These are phyloP conservation scores for Tiaroga cobitis DNA, from an alignment of 2,797 vertebrate species.

Conservation along the genomic window DNA sequence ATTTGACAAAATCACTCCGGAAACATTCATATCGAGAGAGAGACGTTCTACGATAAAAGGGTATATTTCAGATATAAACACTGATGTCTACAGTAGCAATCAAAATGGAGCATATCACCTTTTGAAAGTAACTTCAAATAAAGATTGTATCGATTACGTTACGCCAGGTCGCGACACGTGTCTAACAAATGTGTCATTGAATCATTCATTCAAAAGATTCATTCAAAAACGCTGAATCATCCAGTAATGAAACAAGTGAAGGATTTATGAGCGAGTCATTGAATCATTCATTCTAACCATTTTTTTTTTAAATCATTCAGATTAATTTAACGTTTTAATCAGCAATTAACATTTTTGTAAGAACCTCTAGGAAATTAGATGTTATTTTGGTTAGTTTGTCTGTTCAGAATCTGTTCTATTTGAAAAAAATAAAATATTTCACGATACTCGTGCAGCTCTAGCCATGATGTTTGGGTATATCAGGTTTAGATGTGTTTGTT, in stretches of 20 bases:
- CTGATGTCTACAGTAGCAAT: not conserved
- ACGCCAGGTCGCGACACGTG: too few species aligned
- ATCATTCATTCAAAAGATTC: too few species aligned
- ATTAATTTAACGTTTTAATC: not conserved
- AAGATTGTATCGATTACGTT: not conserved
- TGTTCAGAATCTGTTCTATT: not conserved
- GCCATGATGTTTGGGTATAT: too few species aligned
- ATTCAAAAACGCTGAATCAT: too few species aligned
- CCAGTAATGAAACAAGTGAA: too few species aligned
- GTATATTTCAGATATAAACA: not conserved
- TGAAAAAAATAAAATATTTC: fast-evolving
- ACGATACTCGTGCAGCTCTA: not conserved
- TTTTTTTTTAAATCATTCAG: not conserved
- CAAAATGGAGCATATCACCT: not conserved
- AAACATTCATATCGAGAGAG: too few species aligned
- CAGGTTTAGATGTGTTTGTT: not conserved
- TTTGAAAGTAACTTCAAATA: not conserved
- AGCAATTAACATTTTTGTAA: not conserved
- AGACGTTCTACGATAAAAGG: not conserved
- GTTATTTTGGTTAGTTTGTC: not conserved
- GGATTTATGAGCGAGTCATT: too few species aligned
- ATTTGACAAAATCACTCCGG: not conserved
- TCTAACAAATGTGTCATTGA: too few species aligned
- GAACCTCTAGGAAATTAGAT: not conserved
- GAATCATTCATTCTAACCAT: too few species aligned